Percentiles rank a stretch among this genome's conserved stretches.
phyloP scores from a whole-genome alignment of 1,140 invertebrate genomes.

The honey bee (Apis mellifera) region Amel_HAv3.1 CM009933.2:6152001-6152500 shows the following conservation, averaged over 20 bases:
- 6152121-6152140: neutral
- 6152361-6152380: neutral
- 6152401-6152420: slow-evolving; percentile 42
- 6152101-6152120: neutral
- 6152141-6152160: slow-evolving; percentile 62
- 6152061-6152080: slow-evolving; percentile 47
- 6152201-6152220: slow-evolving; percentile 16
- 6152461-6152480: slow-evolving; percentile 13
- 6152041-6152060: slow-evolving; percentile 36
- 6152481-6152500: too few relatives aligned
- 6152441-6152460: slow-evolving; percentile 43
- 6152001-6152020: slow-evolving; percentile 44
- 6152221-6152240: neutral
- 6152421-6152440: slow-evolving; percentile 33
- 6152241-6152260: neutral
- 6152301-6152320: neutral
- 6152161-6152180: slow-evolving; percentile 60
- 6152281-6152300: too few relatives aligned
- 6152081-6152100: slow-evolving; percentile 69
- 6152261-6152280: too few relatives aligned
- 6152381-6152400: slow-evolving; percentile 47
- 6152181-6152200: slow-evolving; percentile 30
- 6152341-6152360: neutral
- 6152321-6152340: neutral
- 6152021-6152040: slow-evolving; percentile 24